Evolutionary conservation across 1,140 invertebrate species (phyloP).

Genomic region (Drosophila asahinai): DNA sequence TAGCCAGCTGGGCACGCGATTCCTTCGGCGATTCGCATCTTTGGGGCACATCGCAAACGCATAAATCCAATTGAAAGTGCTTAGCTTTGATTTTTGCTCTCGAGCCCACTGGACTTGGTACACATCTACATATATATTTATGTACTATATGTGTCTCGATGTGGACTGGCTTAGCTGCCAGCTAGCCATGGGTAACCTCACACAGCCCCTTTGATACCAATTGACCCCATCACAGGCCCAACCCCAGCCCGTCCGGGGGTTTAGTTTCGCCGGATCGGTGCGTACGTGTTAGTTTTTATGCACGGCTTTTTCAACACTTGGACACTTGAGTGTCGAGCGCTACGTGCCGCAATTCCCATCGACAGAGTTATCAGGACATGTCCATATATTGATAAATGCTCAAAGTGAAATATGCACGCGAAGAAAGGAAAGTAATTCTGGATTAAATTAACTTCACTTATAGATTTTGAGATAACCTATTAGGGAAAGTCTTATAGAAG

Average conservation of each 20-base stretch:
- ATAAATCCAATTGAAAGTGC: conserved; percentile 84
- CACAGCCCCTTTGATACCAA: conserved; percentile 5
- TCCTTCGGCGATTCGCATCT: conserved; percentile 26
- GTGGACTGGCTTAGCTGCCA: conserved; percentile 48
- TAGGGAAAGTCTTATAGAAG: no score
- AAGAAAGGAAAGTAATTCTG: neutral
- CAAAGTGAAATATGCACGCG: conserved; percentile 38
- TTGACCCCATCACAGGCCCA: neutral
- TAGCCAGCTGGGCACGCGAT: conserved; percentile 61
- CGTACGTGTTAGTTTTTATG: conserved; percentile 75
- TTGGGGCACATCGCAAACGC: conserved; percentile 77
- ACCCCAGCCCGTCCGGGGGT: neutral
- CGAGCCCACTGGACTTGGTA: conserved; percentile 19
- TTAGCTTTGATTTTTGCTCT: conserved; percentile 81
- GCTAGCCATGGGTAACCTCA: conserved; percentile 2
- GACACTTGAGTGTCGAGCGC: conserved; percentile 62
- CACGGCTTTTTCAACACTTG: conserved; percentile 75
- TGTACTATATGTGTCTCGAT: neutral
- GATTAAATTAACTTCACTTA: no score
- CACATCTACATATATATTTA: conserved; percentile 1
- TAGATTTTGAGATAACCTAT: no score
- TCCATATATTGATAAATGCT: conserved; percentile 82
- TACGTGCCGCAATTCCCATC: conserved; percentile 76
- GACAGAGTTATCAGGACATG: conserved; percentile 69
- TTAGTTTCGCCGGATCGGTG: conserved; percentile 41